Base-by-base conservation (phyloP, 2,888 invertebrate genomes). In the Tridacna gigas region DNA sequence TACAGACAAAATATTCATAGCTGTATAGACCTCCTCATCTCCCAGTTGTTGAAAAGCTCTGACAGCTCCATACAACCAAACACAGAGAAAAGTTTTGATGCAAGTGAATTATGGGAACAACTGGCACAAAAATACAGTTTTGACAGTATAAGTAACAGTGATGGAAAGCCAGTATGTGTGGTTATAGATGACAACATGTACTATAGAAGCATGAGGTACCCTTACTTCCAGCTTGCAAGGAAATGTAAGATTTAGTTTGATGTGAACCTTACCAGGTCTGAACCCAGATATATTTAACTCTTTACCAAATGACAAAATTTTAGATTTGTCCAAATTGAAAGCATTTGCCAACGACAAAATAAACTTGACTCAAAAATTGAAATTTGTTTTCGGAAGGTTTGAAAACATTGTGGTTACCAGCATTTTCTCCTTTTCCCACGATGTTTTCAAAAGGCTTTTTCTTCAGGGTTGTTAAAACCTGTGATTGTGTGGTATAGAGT, bases 171-270 rank as follows among this genome's bases (percentile, higher is more conserved):
- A 22, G 26, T 88, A 37, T 88, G 91, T 22, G 76, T 93, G 51
- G 82, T 95, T 45, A 89, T 95, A 51, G 95, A 95, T 92, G 95
- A 95, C 89, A 95, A 95, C 87, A 95, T 95, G 94, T 95, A 95
- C 85, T 95, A 95, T 86, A 90, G 93, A 61, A 95, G 95, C 88
- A 95, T 95, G 95, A 90, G 95, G 82, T 94, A 95, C 89, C 93
- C 94, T 37, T 95, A 94, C 90, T 95, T 92, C 86, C 95, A 95
- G 86, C 83, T 95, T 47, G 95, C 95, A 22, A 91, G 93, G 82
- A 93, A 92, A 88, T 92, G 94, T 94, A 89, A 90, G 92, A 45
- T 67, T 15, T 56, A 11, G 56, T 56, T 56, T 9, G 3, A 20
- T 56, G 18, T 56, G 3, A 2, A 37, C 37, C 37, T 7, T 37